Base-by-base conservation (phyloP, 2,797 vertebrate species). In the Mus spretus region DNA sequence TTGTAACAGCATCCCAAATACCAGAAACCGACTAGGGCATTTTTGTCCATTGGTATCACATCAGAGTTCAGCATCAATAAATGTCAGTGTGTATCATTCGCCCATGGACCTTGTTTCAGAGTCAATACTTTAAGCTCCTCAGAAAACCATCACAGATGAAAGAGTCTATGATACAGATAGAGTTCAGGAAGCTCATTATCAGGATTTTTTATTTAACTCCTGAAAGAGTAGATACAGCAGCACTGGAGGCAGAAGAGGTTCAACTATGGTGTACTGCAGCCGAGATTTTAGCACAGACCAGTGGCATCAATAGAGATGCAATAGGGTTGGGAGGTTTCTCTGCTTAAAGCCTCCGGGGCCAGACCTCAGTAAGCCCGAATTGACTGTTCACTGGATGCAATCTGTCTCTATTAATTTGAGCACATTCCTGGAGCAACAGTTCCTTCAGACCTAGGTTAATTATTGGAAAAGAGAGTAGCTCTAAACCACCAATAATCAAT, bases 261-360 rank as follows among this genome's bases (percentile, higher is more conserved):
- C 14, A 91, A 50, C 28, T 55, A 10, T 31, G 44, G 14, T 14
- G 1, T 3, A 59, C 0, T 3, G 4, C 1, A 10, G 6, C 12
- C 24, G 22, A 75, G 44, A 26, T 37, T 22, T 44, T 47, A 82
- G 34, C 24, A 28, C 82, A 61, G 40, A 72, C 26, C 17, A 84
- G 53, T n/a, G 17, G 2, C 37, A 63, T n/a, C 40, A 61, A 2
- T 15, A 57, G 55, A 92, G 6, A 14, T 61, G 22, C 26, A 87
- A 37, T 7, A 22, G 5, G 1, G 4, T 2, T 57, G 22, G 20
- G 0, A 55, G 2, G 3, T 40, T 75, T 88, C 50, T 72, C 47
- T 82, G n/a, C 67, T 82, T 44, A 63, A 53, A 83, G 55, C 8
- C 13, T 44, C 1, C 40, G 13, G 4, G 7, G 40, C 13, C 59